These are phyloP conservation scores for Cerastis rubricosa DNA, from an alignment of 2,888 invertebrate species.

Conservation along the genomic window DNA sequence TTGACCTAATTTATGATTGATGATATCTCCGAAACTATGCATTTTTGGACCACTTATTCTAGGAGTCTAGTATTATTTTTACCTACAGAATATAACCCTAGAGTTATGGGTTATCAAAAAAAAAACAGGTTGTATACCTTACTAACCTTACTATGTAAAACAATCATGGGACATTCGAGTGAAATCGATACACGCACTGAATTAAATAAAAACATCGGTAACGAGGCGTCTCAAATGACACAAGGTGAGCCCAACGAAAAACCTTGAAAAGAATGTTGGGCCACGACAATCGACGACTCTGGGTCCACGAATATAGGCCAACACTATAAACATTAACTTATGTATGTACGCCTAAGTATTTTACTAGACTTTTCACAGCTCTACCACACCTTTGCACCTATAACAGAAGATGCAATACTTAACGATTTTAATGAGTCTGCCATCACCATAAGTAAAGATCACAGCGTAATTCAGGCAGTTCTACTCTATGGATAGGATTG, in stretches of 20 bases:
- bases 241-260: constrained; percentile 32
- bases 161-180: constrained; percentile 10
- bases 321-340: background rate
- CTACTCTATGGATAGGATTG: background rate
- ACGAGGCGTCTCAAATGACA: constrained; percentile 40
- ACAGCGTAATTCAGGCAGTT: constrained; percentile 9
- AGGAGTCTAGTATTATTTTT: no score
- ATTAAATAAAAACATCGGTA: constrained; percentile 57
- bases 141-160: constrained; percentile 22
- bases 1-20: no score
- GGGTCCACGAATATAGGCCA: background rate
- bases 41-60: no score
- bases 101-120: no score
- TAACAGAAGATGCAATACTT: constrained; percentile 11
- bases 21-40: no score
- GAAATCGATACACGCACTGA: constrained; percentile 47
- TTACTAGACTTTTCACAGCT: constrained; percentile 26
- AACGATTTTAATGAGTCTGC: constrained; percentile 13
- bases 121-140: no score
- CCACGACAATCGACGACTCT: constrained; percentile 34
- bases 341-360: constrained; percentile 5
- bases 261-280: constrained; percentile 63
- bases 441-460: constrained; percentile 42
- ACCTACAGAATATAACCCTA: no score
- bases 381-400: constrained; percentile 4